Conservation (phyloP, 2,888 invertebrate genomes). For the Smittia sp. region DNA sequence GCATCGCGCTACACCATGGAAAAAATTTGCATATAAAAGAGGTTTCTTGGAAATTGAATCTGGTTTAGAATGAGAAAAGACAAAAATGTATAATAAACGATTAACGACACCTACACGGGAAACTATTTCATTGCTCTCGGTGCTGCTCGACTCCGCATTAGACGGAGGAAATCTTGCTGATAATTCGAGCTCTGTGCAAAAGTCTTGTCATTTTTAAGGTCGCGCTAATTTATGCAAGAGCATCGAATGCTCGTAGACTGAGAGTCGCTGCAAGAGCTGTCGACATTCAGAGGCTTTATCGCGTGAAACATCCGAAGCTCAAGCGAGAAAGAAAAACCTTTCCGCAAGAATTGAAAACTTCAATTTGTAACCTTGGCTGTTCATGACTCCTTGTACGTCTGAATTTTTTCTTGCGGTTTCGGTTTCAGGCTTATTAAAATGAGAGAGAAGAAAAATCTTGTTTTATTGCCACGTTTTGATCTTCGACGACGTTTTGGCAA, state of each 20-base stretch:
- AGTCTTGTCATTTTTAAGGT: not conserved
- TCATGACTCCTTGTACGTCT: constrained; percentile 31
- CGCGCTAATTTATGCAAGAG: not conserved
- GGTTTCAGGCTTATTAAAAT: constrained; percentile 25
- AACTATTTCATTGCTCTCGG: not conserved
- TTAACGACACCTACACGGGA: constrained; percentile 33
- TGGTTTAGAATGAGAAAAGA: constrained; percentile 33
- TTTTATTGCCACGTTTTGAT: constrained; percentile 30
- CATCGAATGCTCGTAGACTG: not conserved
- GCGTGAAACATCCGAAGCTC: not conserved
- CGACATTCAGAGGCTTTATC: not conserved
- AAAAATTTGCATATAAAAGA: constrained; percentile 41
- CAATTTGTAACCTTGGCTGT: constrained; percentile 21
- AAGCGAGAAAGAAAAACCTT: not conserved
- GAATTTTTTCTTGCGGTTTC: not conserved
- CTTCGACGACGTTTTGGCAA: not conserved
- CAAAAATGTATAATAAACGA: constrained; percentile 23
- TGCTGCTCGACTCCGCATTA: not conserved
- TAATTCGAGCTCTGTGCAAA: not conserved
- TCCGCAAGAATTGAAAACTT: not conserved
- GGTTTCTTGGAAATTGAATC: constrained; percentile 38
- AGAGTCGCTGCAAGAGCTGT: not conserved
- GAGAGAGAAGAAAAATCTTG: constrained; percentile 23
- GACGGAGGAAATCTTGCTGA: constrained; percentile 11
- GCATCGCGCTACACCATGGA: constrained; percentile 8